Evolutionary conservation across 2,797 vertebrate species (phyloP).

Genomic region (Chaenodraco wilsoni): DNA sequence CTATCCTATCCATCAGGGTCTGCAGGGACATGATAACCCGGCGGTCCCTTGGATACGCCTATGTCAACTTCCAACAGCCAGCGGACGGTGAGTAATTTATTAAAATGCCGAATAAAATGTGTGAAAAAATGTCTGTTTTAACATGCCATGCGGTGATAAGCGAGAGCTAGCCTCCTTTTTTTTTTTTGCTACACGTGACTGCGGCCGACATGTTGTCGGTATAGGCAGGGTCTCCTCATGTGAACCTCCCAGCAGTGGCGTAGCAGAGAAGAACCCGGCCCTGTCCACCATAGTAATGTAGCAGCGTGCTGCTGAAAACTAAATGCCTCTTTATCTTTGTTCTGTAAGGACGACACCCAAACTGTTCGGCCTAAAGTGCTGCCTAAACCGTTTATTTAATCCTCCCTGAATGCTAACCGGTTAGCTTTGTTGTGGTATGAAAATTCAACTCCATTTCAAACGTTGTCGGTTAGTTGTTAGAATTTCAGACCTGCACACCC

Average conservation of each 20-base stretch:
- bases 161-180: slow-evolving; percentile 7
- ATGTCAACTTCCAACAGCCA: slow-evolving; percentile 94
- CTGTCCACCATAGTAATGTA: slow-evolving; percentile 32
- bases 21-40: slow-evolving; percentile 94
- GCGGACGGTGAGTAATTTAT: slow-evolving; percentile 86
- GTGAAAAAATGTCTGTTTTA: background rate
- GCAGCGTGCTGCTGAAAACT: background rate
- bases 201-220: slow-evolving; percentile 75
- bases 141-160: background rate
- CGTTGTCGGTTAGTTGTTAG: background rate
- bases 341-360: slow-evolving; percentile 52
- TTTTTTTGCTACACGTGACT: slow-evolving; percentile 69
- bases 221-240: slow-evolving; percentile 41
- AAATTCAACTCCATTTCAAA: background rate
- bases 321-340: slow-evolving; percentile 12
- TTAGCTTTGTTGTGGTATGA: background rate
- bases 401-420: background rate
- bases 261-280: slow-evolving; percentile 40
- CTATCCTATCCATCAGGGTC: slow-evolving; percentile 92
- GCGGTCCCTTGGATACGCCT: slow-evolving; percentile 91
- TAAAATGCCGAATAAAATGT: background rate
- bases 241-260: slow-evolving; percentile 71
- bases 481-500: background rate
- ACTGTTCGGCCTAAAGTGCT: slow-evolving; percentile 3
- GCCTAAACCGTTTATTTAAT: background rate